Evolutionary conservation across 1,140 invertebrate species (phyloP).

Genomic region (Lordiphosa stackelbergi): DNA sequence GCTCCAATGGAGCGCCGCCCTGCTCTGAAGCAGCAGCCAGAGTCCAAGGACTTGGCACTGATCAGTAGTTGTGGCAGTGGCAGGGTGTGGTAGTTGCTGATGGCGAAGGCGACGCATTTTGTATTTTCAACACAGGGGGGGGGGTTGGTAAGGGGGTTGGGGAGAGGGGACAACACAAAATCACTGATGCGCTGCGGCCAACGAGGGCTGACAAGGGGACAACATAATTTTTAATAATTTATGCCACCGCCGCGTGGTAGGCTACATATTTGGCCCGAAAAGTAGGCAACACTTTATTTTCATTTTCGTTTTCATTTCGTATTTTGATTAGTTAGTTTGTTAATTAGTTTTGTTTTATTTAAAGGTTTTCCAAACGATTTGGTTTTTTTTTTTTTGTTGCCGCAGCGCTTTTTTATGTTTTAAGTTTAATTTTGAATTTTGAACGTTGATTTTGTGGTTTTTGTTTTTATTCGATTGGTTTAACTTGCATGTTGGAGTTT

Average conservation of each 20-base stretch:
- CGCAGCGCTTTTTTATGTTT: constrained; percentile 58
- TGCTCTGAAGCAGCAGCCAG: constrained; percentile 23
- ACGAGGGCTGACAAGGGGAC: constrained; percentile 25
- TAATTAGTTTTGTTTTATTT: constrained; percentile 9
- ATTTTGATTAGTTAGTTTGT: constrained; percentile 15
- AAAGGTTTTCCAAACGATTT: constrained; percentile 22
- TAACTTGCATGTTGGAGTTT: neutral
- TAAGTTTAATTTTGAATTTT: constrained; percentile 41
- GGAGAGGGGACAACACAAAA: constrained; percentile 35
- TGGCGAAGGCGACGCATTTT: constrained; percentile 46
- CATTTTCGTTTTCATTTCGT: constrained; percentile 12
- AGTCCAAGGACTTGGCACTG: constrained; percentile 8
- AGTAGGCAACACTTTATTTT: constrained; percentile 38
- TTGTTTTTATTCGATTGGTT: constrained; percentile 3
- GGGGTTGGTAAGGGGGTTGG: neutral
- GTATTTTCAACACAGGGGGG: neutral
- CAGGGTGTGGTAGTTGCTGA: constrained; percentile 28
- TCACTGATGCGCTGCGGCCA: constrained; percentile 61
- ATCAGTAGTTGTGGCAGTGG: neutral
- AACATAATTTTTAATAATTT: constrained; percentile 9
- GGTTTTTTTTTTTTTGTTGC: constrained; percentile 40
- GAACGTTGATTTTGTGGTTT: neutral
- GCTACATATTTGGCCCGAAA: constrained; percentile 31
- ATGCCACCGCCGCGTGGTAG: constrained; percentile 40
- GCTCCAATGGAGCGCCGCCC: constrained; percentile 34